Conservation (phyloP, 2,797 vertebrate genomes). For the Pangasius sanitwongsei region DNA sequence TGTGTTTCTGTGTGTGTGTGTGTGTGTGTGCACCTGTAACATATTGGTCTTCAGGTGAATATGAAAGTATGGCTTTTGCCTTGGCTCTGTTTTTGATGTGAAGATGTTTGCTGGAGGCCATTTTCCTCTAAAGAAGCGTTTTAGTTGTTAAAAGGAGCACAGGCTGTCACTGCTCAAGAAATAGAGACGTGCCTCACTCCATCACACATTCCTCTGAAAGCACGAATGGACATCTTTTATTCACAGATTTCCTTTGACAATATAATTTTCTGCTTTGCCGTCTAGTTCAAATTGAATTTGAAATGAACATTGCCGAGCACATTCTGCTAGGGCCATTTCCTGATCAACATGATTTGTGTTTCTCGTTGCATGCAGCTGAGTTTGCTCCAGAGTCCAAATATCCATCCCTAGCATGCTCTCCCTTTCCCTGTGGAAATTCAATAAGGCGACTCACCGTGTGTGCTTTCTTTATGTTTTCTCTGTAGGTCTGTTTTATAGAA, state of each 20-base stretch:
- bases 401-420: not conserved
- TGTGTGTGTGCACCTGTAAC: constrained; percentile 21
- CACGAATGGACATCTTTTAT: constrained; percentile 37
- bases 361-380: not conserved
- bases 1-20: not conserved
- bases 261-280: constrained; percentile 45
- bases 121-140: constrained; percentile 6
- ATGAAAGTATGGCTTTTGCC: constrained; percentile 40
- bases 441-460: not conserved
- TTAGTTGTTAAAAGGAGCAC: constrained; percentile 22
- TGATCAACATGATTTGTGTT: constrained; percentile 46
- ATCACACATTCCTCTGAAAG: constrained; percentile 37
- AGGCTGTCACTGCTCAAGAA: constrained; percentile 8
- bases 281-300: constrained; percentile 46
- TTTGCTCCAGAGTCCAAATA: constrained; percentile 10
- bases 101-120: constrained; percentile 40
- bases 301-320: constrained; percentile 43
- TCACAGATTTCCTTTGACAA: constrained; percentile 38
- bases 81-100: constrained; percentile 24
- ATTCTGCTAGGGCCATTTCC: constrained; percentile 40
- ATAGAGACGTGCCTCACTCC: not conserved
- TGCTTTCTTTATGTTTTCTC: not conserved
- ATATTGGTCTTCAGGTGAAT: constrained; percentile 37
- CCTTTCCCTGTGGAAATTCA: not conserved
- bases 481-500: not conserved